Evolutionary conservation across 2,113 vertebrate species (phyloP), one percentile per base, ranked within the genome.

Genomic region (Pogonocichla stellata): DNA sequence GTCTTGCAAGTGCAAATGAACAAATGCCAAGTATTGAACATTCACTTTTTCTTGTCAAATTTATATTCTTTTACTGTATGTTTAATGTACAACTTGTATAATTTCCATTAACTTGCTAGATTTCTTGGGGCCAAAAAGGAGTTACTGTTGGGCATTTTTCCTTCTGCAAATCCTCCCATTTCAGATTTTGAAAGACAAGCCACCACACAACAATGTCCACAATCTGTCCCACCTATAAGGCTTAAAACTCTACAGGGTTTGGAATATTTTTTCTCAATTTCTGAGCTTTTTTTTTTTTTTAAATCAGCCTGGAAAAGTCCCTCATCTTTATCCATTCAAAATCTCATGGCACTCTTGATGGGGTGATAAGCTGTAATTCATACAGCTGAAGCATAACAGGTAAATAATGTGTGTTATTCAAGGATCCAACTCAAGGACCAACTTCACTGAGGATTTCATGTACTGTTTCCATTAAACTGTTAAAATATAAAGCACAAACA

Each of bases 21-120:
- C 94, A 96, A 97, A 97, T 92, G 69, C 58, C 88, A 94, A 94
- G 80, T 92, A 92, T 95, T 96, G 97, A 97, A 95, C 87, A 84
- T 67, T 80, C 24, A 95, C 53, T 94, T 98, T 94, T 96, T 71
- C 91, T 79, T 96, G 82, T 95, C 96, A 98, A 97, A 94, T 93
- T 95, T 53, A 75, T 93, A 95, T 51, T 80, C 62, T 90, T 95
- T 42, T 64, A 25, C 34, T 75, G 17, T 95, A 57, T 88, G 84
- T 86, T 95, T 91, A 94, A 93, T 73, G 58, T 28, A 82, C n/a
- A 64, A 53, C 65, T 94, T 93, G 47, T 28, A 58, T 77, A 73
- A 87, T 62, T 96, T 93, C 90, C 71, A 93, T 51, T 78, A 96
- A 67, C n/a, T 95, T 81, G 12, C 34, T 91, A 56, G 34, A 62